phyloP scores from a whole-genome alignment of 2,113 vertebrate species.

The Galeopterus variegatus region DNA sequence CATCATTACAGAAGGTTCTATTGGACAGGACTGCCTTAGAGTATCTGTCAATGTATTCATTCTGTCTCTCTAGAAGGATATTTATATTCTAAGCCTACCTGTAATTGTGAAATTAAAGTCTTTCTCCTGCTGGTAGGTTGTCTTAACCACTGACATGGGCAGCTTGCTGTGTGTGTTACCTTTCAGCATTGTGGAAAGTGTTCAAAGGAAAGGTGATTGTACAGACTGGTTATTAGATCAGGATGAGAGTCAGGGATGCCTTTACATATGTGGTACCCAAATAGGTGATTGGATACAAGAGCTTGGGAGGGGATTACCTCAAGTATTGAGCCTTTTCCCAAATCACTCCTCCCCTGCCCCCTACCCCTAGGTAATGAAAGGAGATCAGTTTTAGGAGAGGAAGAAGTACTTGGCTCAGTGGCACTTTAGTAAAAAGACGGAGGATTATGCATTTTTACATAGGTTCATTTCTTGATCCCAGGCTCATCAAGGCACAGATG shows the following conservation, averaged over 20 bases:
- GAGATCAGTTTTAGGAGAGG: background rate
- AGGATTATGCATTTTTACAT: background rate
- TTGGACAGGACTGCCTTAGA: background rate
- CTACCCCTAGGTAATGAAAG: background rate
- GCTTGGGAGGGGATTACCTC: background rate
- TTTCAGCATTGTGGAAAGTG: background rate
- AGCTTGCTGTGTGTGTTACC: background rate
- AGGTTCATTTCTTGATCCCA: background rate
- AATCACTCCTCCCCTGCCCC: background rate
- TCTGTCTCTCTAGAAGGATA: background rate
- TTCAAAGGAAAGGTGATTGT: background rate
- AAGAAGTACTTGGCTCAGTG: background rate
- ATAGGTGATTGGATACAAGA: background rate
- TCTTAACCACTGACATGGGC: background rate
- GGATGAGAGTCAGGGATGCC: background rate
- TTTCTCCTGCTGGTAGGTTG: background rate
- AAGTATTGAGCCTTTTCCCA: background rate
- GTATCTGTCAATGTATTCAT: background rate
- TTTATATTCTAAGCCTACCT: conserved; percentile 37
- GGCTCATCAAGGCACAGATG: background rate
- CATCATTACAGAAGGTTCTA: background rate
- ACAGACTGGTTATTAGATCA: background rate
- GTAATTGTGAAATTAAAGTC: background rate
- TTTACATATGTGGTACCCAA: background rate
- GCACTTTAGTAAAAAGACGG: background rate